Conservation (phyloP, 1,140 invertebrate species). For the Drosophila ficusphila region DNA sequence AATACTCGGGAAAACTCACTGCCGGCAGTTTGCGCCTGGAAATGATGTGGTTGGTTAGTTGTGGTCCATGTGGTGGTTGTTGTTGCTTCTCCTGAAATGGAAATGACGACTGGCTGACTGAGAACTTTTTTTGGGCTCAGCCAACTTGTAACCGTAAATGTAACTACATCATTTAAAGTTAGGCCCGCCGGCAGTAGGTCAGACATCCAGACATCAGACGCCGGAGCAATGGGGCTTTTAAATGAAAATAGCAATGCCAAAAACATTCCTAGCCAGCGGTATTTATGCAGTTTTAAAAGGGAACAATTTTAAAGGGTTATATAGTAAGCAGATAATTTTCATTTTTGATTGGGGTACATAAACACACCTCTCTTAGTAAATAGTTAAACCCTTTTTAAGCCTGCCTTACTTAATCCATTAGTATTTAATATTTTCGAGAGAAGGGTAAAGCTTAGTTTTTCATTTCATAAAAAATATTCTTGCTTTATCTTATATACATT, state of each 20-base stretch:
- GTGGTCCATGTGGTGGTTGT: conserved; percentile 44
- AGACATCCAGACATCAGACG: conserved; percentile 24
- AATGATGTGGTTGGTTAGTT: conserved; percentile 73
- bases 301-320: background rate
- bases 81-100: conserved; percentile 20
- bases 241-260: conserved; percentile 23
- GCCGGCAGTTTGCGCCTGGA: conserved; percentile 68
- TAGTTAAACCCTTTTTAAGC: no score
- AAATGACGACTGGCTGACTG: conserved; percentile 38
- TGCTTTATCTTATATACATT: background rate
- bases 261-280: background rate
- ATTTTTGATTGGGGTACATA: no score
- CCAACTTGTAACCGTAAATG: conserved; percentile 14
- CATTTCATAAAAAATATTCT: background rate
- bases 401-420: no score
- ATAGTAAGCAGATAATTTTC: background rate
- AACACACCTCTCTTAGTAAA: no score
- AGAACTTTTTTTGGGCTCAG: conserved; percentile 23
- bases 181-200: conserved; percentile 42
- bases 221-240: conserved; percentile 16
- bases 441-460: no score
- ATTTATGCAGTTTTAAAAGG: background rate
- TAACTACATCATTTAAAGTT: conserved; percentile 30
- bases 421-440: no score
- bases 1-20: conserved; percentile 16